Percentiles rank a stretch among this genome's conserved stretches.
phyloP scores from a whole-genome alignment of 1,140 invertebrate genomes.

The Drosophila chauvacae region DNA sequence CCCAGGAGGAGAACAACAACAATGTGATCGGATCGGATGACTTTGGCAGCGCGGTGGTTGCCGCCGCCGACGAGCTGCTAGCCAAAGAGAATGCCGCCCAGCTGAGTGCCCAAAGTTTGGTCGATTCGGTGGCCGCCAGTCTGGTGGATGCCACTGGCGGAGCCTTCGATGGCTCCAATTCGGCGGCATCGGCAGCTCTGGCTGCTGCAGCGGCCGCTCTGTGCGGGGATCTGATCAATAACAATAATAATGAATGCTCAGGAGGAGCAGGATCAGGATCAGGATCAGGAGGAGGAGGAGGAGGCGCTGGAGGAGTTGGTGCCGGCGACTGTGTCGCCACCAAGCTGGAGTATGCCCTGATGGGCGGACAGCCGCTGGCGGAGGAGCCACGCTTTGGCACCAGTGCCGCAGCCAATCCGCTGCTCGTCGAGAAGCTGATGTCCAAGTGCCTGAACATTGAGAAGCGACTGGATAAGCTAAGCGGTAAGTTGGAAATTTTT shows the following conservation, averaged over 20 bases:
- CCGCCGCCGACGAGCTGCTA: constrained; percentile 67
- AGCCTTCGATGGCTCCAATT: constrained; percentile 57
- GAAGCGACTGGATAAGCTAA: constrained; percentile 62
- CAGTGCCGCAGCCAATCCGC: constrained; percentile 77
- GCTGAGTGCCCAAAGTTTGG: constrained; percentile 62
- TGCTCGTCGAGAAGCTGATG: constrained; percentile 81
- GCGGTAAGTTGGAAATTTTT: constrained; percentile 53
- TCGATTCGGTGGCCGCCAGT: constrained; percentile 68
- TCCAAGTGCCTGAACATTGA: constrained; percentile 77
- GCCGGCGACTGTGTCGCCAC: constrained; percentile 38
- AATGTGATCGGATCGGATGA: constrained; percentile 70
- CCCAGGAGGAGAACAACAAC: constrained; percentile 81
- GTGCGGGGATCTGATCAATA: constrained; percentile 68
- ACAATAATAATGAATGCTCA: constrained; percentile 43
- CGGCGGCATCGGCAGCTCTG: constrained; percentile 40
- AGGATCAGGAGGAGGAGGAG: constrained; percentile 14
- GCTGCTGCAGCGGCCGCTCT: constrained; percentile 55
- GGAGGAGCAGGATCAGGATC: constrained; percentile 10
- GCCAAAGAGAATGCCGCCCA: constrained; percentile 73
- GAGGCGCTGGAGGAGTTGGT: constrained; percentile 15
- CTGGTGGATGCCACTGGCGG: constrained; percentile 48
- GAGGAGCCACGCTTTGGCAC: constrained; percentile 75
- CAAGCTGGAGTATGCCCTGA: constrained; percentile 50
- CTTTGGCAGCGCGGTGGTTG: constrained; percentile 68
- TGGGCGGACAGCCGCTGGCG: constrained; percentile 56